Base-by-base conservation (phyloP, 2,113 vertebrate genomes). In the Epinephelus fuscoguttatus region DNA sequence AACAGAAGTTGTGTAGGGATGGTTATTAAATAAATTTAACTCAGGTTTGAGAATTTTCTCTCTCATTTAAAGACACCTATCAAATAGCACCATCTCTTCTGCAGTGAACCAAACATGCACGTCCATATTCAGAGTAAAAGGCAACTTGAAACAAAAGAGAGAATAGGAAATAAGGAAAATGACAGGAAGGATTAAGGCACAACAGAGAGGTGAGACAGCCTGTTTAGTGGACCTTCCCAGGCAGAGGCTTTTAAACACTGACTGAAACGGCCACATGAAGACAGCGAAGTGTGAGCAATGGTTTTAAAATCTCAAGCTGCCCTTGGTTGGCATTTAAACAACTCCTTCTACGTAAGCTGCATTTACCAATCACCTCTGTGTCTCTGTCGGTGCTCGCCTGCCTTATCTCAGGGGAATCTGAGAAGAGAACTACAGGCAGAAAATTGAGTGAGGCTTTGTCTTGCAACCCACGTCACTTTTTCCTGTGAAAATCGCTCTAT, bases 371-470 rank as follows among this genome's bases (percentile, higher is more conserved):
- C 47, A 76, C 40, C 55, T 61, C 37, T 62, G 18, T 33, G 13
- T 66, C 19, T 64, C 59, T 84, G 37, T 45, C 15, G 0, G 33
- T 27, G 33, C 68, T 76, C 27, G 4, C 45, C 15, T 42, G 40
- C 56, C 57, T 21, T 59, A 45, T 84, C 74, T 84, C 77, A 53
- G 21, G 66, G 77, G 78, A 69, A 81, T 88, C 77, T 81, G n/a
- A 72, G 19, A 27, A 64, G 53, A 23, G 78, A 84, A 74, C 62
- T 57, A 62, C 67, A 27, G 78, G 14, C 42, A 75, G 78, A 78
- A 85, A 82, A 83, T 53, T 53, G 68, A 85, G 70, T 45, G 70
- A 70, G 69, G 47, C 25, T 82, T 89, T 78, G 75, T 87, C 69
- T 86, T 67, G 66, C 87, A 84, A 0, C 67, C 17, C 71, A 75